Conservation (phyloP, 2,888 invertebrate species). For the Melikaiella ostensackeni region DNA sequence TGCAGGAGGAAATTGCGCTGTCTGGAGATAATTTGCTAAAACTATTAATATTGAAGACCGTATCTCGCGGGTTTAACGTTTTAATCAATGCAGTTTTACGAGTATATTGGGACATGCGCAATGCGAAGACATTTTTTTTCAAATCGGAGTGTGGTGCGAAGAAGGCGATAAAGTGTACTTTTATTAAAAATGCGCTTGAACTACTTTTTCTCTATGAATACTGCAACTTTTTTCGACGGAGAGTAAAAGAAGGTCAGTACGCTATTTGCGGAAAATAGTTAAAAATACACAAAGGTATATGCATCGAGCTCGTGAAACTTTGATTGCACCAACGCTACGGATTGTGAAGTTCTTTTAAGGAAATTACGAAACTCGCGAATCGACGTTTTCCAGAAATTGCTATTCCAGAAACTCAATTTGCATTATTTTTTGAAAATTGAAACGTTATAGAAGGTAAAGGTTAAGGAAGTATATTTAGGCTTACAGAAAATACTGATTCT, state of each 20-base stretch:
- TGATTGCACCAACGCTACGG: constrained; percentile 17
- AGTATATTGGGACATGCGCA: constrained; percentile 36
- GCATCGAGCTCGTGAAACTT: constrained; percentile 16
- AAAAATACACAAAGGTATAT: constrained; percentile 29
- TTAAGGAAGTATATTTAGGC: no score
- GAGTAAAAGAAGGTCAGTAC: constrained; percentile 24
- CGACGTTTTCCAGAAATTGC: neutral
- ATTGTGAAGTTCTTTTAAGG: constrained; percentile 12
- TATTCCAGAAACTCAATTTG: constrained; percentile 2
- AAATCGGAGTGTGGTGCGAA: constrained; percentile 4
- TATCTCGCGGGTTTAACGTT: constrained; percentile 32
- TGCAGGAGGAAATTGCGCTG: neutral
- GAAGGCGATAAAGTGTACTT: constrained; percentile 10
- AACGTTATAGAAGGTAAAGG: no score
- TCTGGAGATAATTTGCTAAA: constrained; percentile 39
- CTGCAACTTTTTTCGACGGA: constrained; percentile 7
- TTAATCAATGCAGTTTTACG: constrained; percentile 38
- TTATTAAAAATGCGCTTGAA: constrained; percentile 34
- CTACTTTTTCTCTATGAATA: constrained; percentile 19
- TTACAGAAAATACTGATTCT: no score
- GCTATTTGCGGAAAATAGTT: constrained; percentile 35
- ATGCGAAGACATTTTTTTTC: neutral
- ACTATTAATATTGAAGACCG: constrained; percentile 32
- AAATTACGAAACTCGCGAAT: constrained; percentile 26
- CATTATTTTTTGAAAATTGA: neutral